Evolutionary conservation across 2,797 vertebrate species (phyloP), one percentile per base, ranked within the genome.

Genomic region (Gymnopithys bicolor): DNA sequence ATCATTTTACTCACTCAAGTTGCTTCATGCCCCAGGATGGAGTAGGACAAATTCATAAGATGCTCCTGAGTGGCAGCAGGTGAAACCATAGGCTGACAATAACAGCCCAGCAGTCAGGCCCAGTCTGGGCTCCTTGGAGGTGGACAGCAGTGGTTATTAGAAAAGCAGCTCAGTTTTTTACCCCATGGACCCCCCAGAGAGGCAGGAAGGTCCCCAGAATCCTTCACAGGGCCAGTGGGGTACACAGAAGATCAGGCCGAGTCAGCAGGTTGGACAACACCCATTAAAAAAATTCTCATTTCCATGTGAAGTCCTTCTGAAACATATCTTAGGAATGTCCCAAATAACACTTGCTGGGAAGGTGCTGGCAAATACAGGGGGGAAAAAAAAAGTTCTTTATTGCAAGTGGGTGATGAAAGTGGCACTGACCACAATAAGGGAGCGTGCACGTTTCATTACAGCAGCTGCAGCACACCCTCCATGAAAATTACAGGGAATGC

Each of bases 381-480:
- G 0, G 37, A 30, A 14, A 74, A 25, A n/a, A 19, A 63, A 63
- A 10, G 9, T 78, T 23, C 62, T 66, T 85, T 81, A 78, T 53
- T 92, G 59, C 84, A 79, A 82, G 53, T 37, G 69, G 51, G 52
- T 88, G 95, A 89, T 92, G 87, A 93, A 94, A 79, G 87, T 76
- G 68, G 56, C 59, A 35, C 64, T 89, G 96, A 84, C 87, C 94
- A 86, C 92, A 93, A 52, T 68, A 90, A 93, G 92, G 76, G 73
- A 89, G 32, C 15, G 15, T 41, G 41, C 22, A 41, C 0, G 0
- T 49, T 52, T 79, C 86, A 74, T 74, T 41, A 10, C 49, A 24
- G 56, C 0, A 1, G 43, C 82, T 76, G 46, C 1, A 1, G 84
- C 75, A 60, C 39, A 67, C 71, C 64, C 78, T 52, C 64, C 0